Conservation (phyloP, 2,888 invertebrate genomes). For the Troilus luridus region DNA sequence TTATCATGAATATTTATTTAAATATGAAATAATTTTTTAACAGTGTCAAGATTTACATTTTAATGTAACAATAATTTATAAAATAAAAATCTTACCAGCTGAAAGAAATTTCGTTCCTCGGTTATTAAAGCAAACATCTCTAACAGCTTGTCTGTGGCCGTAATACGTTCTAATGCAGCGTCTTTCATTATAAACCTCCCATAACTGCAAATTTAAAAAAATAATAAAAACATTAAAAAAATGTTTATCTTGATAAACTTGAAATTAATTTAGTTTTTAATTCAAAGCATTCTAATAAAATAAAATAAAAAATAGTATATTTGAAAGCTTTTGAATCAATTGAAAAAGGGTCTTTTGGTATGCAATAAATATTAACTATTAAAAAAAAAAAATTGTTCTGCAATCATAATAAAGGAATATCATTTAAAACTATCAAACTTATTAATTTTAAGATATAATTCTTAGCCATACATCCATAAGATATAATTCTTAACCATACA, state of each 20-base stretch:
- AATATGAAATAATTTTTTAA: not conserved
- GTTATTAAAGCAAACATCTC: constrained; percentile 97
- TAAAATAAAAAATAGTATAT: too few species aligned
- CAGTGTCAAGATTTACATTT: not conserved
- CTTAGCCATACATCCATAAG: too few species aligned
- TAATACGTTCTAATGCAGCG: constrained; percentile 94
- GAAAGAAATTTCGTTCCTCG: constrained; percentile 93
- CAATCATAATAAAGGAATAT: too few species aligned
- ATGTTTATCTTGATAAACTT: not conserved
- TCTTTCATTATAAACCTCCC: constrained; percentile 97
- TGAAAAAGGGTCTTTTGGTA: too few species aligned
- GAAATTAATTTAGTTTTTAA: too few species aligned
- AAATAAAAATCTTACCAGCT: constrained; percentile 77
- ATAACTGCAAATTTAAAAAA: constrained; percentile 75
- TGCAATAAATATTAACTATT: too few species aligned
- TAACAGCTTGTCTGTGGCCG: constrained; percentile 96
- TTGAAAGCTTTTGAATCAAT: too few species aligned
- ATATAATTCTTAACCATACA: too few species aligned
- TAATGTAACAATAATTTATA: not conserved
- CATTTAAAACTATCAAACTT: too few species aligned
- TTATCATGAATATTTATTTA: not conserved
- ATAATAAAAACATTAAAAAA: not conserved
- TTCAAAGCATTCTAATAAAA: too few species aligned
- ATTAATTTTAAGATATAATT: too few species aligned
- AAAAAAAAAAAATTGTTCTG: too few species aligned